These are phyloP conservation scores for Carassius gibelio DNA, from an alignment of 2,113 vertebrate genomes.

Conservation along the genomic window DNA sequence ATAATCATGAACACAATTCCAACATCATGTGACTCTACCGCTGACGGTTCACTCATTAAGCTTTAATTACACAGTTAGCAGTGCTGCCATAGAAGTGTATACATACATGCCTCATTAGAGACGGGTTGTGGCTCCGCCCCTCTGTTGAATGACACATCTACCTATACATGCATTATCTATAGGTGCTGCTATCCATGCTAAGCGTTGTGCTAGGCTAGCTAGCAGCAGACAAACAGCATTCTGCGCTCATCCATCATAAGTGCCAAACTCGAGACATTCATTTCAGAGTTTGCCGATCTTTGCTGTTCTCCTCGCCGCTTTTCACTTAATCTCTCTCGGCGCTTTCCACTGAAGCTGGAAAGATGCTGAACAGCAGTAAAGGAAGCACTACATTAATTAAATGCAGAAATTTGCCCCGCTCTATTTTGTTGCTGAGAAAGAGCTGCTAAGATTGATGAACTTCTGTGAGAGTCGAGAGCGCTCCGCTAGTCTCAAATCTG, in stretches of 20 bases:
- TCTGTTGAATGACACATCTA: too few relatives aligned
- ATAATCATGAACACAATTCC: background rate
- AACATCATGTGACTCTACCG: conserved; percentile 53
- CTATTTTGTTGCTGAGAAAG: conserved; percentile 72
- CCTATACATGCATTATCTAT: too few relatives aligned
- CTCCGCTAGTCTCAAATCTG: conserved; percentile 76
- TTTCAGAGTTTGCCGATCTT: conserved; percentile 77
- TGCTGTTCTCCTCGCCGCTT: conserved; percentile 61
- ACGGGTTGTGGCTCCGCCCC: too few relatives aligned
- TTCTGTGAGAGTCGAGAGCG: conserved; percentile 67
- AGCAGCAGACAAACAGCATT: conserved; percentile 74
- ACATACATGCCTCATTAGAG: too few relatives aligned
- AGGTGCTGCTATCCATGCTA: conserved; percentile 11
- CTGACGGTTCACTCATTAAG: conserved; percentile 61
- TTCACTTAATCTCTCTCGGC: conserved; percentile 48
- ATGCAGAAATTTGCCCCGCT: conserved; percentile 79
- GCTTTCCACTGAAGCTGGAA: conserved; percentile 62
- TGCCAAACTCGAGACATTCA: conserved; percentile 76
- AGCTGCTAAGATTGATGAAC: conserved; percentile 78
- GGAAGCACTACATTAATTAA: conserved; percentile 80
- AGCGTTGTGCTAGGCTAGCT: conserved; percentile 52
- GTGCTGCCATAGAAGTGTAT: background rate
- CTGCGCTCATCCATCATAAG: conserved; percentile 76
- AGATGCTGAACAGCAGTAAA: conserved; percentile 79
- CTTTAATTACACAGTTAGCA: conserved; percentile 66